Evolutionary conservation across 1,140 invertebrate species (phyloP), one percentile per base, ranked within the genome.

Genomic region (Saccostrea cuccullata): DNA sequence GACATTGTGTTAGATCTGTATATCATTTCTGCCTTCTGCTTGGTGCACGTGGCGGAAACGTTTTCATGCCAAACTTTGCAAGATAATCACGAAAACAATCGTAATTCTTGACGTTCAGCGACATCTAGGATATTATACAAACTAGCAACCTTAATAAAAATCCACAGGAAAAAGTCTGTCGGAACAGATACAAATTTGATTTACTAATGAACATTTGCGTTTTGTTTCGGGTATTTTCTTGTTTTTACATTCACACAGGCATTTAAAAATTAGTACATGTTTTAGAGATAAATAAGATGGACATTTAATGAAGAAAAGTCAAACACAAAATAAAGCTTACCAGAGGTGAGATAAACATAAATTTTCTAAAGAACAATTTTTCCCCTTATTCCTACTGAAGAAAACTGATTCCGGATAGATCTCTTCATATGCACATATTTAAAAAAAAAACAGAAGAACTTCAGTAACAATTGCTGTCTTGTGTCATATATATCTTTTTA

Each of bases 1-100:
- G 58, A 64, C 58, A 64, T 20, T 64, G 70, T 40, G 15, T 17
- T 26, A 11, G 70, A 36, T 73, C 70, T 26, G 23, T 30, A 26
- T 73, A 30, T 15, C 70, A 73, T 73, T 67, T 73, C 70, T 73
- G 26, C 70, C 70, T 23, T 73, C 23, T 73, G 70, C 70, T 73
- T 12, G 11, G 70, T 73, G 70, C 70, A 73, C 26, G 70, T 73
- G 70, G 23, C 26, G 13, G 70, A 40, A 73, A 73, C 70, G 30
- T 73, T 30, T 36, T 36, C 26, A 12, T 73, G 70, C 70, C 70
- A 73, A 73, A 73, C 15, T 26, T 73, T 26, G 23, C 11, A 26
- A 73, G 30, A 73, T 73, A 30, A 73, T 73, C 70, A 30, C 30
- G 23, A 73, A 73, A 36, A 73, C 70, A 73, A 73, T 73, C 30